phyloP scores from a whole-genome alignment of 2,113 vertebrate genomes.

The Melierax canorus region DNA sequence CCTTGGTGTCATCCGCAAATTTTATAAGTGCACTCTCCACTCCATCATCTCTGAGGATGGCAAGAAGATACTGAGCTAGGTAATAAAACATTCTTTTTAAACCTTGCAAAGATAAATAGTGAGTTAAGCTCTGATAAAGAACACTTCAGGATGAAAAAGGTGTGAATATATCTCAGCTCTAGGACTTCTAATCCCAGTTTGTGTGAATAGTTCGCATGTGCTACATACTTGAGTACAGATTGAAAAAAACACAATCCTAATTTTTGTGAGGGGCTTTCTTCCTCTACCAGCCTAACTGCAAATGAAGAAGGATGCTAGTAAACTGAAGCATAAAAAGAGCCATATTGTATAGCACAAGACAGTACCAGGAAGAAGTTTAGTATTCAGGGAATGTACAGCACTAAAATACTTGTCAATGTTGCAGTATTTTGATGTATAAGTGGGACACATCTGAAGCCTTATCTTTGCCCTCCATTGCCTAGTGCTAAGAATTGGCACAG shows the following conservation, averaged over 20 bases:
- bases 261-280: background rate
- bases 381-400: background rate
- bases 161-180: background rate
- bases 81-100: constrained; percentile 25
- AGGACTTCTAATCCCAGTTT: background rate
- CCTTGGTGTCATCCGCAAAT: constrained; percentile 2
- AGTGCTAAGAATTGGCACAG: background rate
- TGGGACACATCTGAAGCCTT: constrained; percentile 44
- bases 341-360: background rate
- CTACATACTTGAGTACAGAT: background rate
- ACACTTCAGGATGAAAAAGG: background rate
- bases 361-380: background rate
- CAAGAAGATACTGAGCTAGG: background rate
- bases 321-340: background rate
- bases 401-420: constrained; percentile 44
- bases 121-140: constrained; percentile 9
- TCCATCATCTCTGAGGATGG: background rate
- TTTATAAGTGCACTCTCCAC: constrained; percentile 25
- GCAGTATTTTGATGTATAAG: constrained; percentile 45
- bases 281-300: background rate
- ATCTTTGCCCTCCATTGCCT: constrained; percentile 36
- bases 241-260: background rate
- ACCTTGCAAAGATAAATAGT: constrained; percentile 2
- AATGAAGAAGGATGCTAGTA: background rate
- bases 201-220: background rate